phyloP scores from a whole-genome alignment of 2,797 vertebrate genomes.

The Perodicticus potto region DNA sequence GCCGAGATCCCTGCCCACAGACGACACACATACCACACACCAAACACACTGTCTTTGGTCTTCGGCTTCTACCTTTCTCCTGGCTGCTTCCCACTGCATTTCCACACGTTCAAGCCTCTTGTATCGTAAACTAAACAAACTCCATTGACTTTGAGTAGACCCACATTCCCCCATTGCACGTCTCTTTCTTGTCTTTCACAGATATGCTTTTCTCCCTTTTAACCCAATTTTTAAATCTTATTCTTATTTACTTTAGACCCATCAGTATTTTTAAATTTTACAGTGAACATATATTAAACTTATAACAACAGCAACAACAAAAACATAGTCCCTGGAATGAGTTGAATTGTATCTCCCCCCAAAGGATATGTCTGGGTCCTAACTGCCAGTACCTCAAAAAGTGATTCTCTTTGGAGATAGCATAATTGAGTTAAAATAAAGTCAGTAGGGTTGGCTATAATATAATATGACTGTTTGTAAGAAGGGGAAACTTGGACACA shows the following conservation, averaged over 20 bases:
- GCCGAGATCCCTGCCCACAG: background rate
- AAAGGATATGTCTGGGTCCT: background rate
- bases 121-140: background rate
- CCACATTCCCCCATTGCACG: accelerated
- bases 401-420: background rate
- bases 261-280: background rate
- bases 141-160: background rate
- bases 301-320: background rate
- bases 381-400: background rate
- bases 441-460: background rate
- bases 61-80: background rate
- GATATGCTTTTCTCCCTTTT: background rate
- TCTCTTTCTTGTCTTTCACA: background rate
- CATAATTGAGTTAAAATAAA: background rate
- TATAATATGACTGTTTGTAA: background rate
- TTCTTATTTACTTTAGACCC: background rate
- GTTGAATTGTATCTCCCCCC: background rate
- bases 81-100: background rate
- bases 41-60: background rate
- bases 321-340: background rate
- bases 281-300: background rate
- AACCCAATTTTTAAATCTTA: background rate
- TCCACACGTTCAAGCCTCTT: background rate
- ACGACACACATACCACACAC: background rate
- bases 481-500: background rate